Percentiles rank a stretch among this genome's conserved stretches.
Evolutionary conservation across 2,113 vertebrate species (phyloP).

Genomic region (Acanthochromis polyacanthus): DNA sequence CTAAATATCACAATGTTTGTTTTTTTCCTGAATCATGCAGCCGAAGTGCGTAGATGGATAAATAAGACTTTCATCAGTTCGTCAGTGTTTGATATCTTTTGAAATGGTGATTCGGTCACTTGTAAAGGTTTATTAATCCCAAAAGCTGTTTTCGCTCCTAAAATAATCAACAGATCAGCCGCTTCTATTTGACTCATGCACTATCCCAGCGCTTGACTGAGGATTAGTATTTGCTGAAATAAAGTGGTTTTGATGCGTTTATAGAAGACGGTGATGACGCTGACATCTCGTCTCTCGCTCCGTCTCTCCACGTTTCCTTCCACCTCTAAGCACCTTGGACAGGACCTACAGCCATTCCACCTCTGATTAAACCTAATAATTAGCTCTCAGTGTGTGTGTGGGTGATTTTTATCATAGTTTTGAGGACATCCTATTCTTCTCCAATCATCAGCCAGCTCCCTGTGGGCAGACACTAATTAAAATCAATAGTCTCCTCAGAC

Average conservation of each 20-base stretch:
- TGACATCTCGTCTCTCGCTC: constrained; percentile 17
- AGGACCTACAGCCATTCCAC: constrained; percentile 87
- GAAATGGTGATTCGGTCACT: no score
- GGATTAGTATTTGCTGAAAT: not conserved
- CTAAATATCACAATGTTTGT: no score
- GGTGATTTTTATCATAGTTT: constrained; percentile 92
- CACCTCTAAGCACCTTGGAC: constrained; percentile 83
- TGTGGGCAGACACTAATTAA: constrained; percentile 98
- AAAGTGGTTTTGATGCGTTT: not conserved
- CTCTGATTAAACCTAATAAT: constrained; percentile 95
- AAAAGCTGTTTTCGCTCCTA: no score
- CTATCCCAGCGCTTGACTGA: no score
- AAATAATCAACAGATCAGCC: no score
- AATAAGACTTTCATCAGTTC: no score
- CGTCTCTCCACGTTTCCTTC: constrained; percentile 59
- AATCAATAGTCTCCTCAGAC: constrained; percentile 97
- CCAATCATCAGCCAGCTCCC: constrained; percentile 95
- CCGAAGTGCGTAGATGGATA: no score
- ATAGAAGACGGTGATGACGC: not conserved
- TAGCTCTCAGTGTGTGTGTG: constrained; percentile 84
- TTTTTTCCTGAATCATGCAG: no score
- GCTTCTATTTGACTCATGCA: not conserved
- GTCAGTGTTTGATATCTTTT: no score
- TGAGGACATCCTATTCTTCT: constrained; percentile 89
- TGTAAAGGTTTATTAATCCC: no score